A percentile compares a stretch with the other conserved stretches of the same genome.
These are phyloP conservation scores for Psittacula derbiana DNA, from an alignment of 2,797 vertebrate species.

Conservation along the genomic window DNA sequence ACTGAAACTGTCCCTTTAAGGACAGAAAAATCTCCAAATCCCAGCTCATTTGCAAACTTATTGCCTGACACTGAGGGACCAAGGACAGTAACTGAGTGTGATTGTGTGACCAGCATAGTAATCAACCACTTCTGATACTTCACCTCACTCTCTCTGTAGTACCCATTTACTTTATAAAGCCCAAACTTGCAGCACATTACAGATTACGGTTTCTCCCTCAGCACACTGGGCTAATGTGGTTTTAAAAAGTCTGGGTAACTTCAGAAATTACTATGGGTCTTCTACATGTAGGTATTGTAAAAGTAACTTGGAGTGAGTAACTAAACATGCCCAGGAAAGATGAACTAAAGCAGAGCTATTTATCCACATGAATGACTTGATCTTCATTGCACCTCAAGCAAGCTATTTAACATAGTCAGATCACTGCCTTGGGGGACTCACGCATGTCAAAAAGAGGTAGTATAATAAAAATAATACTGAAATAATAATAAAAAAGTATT, in stretches of 20 bases:
- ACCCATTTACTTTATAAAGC: not conserved
- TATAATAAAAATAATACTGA: not conserved
- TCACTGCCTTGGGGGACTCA: not conserved
- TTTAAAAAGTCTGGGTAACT: not conserved
- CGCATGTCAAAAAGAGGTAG: not conserved
- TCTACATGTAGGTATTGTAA: not conserved
- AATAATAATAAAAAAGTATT: not conserved
- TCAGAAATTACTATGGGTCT: not conserved
- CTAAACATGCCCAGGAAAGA: not conserved
- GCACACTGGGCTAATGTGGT: not conserved
- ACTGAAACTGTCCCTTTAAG: not conserved
- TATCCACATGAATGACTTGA: not conserved
- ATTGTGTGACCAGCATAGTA: not conserved
- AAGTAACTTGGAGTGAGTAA: not conserved
- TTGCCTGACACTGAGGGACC: constrained; percentile 13
- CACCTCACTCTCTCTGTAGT: not conserved
- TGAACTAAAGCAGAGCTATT: not conserved
- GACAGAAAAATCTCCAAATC: not conserved
- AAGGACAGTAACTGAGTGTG: not conserved
- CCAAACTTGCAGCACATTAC: not conserved
- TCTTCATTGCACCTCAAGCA: not conserved
- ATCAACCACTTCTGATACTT: not conserved
- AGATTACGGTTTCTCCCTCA: not conserved
- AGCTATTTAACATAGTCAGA: not conserved
- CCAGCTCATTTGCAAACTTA: constrained; percentile 23